A percentile compares a stretch with the other conserved stretches of the same genome.
These are phyloP conservation scores for Caracal caracal DNA, from an alignment of 2,113 vertebrate genomes.

Conservation along the genomic window DNA sequence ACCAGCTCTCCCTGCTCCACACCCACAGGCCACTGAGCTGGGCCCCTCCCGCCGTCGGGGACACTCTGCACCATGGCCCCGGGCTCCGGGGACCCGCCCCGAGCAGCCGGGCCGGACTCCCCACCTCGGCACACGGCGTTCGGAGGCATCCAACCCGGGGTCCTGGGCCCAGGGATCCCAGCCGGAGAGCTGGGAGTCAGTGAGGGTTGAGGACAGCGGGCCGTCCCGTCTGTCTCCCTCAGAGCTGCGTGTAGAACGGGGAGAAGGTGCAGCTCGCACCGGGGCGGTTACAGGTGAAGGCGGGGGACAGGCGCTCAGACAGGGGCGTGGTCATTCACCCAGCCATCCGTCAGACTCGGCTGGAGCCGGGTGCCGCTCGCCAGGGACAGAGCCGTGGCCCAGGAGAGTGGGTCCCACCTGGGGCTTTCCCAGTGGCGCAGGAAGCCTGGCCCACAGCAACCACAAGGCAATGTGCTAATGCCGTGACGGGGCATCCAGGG, in stretches of 20 bases:
- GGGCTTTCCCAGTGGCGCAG: neutral
- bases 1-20: no score
- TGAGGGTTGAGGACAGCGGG: neutral
- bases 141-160: neutral
- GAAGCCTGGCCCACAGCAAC: neutral
- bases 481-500: neutral
- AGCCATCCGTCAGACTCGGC: neutral
- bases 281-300: neutral
- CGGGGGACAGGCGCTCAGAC: no score
- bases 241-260: accelerated
- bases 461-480: neutral
- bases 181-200: neutral
- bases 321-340: neutral
- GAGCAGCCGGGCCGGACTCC: neutral
- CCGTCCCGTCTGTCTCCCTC: neutral
- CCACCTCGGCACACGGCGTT: no score
- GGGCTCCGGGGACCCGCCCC: neutral
- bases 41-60: no score
- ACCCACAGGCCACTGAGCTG: neutral
- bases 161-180: neutral
- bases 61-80: accelerated
- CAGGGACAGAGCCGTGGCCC: neutral
- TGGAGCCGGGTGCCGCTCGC: accelerated
- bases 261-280: no score
- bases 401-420: neutral